Percentiles rank a stretch among this genome's conserved stretches.
These are phyloP conservation scores for Sipha maydis DNA, from an alignment of 2,888 invertebrate species.

Conservation along the genomic window DNA sequence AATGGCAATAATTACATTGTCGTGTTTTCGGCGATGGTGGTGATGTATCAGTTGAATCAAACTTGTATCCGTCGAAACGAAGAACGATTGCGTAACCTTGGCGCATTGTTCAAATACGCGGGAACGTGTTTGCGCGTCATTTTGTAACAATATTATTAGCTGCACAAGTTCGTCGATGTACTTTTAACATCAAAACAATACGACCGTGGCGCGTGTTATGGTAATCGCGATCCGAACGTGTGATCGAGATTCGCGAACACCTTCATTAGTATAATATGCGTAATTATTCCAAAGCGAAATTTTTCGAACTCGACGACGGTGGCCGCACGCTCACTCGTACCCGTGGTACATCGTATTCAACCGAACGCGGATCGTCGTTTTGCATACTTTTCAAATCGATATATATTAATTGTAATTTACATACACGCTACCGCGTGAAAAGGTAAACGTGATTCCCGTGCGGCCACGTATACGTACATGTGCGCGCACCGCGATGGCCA, in stretches of 20 bases:
- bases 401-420: background rate
- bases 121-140: background rate
- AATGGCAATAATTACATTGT: background rate
- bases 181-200: background rate
- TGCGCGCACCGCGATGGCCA: background rate
- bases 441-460: slow-evolving; percentile 33
- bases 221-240: background rate
- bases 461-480: background rate
- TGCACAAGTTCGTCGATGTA: background rate
- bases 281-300: slow-evolving; percentile 13
- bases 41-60: background rate
- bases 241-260: slow-evolving; percentile 9
- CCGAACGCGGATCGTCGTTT: too few relatives aligned
- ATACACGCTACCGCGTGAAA: background rate
- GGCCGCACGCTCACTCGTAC: too few relatives aligned
- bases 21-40: background rate
- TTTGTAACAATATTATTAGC: background rate
- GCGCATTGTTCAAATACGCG: background rate
- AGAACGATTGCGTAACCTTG: slow-evolving; percentile 24
- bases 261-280: background rate
- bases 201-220: slow-evolving; percentile 5
- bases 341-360: too few relatives aligned
- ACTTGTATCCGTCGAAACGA: slow-evolving; percentile 24
- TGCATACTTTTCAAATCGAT: too few relatives aligned
- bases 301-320: background rate